phyloP scores from a whole-genome alignment of 2,888 invertebrate species.

The Timema cristinae region DNA sequence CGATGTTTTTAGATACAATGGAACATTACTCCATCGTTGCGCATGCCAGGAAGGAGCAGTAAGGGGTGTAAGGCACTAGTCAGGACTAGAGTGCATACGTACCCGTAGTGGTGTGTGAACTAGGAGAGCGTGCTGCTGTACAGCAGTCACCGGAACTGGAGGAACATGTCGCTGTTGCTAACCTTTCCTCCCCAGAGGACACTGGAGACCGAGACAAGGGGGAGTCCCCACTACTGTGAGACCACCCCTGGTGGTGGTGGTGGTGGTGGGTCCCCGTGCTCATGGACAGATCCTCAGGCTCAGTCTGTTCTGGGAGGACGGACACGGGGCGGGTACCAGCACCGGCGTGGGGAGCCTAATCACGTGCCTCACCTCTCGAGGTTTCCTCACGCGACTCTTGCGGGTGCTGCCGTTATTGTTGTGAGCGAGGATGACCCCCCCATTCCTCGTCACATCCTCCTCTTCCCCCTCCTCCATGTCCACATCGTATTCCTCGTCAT shows the following conservation, averaged over 20 bases:
- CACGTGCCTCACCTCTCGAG: conserved; percentile 47
- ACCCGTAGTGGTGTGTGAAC: conserved; percentile 14
- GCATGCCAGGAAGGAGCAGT: too few relatives aligned
- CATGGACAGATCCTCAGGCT: conserved; percentile 86
- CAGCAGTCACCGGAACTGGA: conserved; percentile 29
- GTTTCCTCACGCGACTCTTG: conserved; percentile 40
- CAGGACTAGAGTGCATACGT: not conserved
- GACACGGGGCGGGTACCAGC: conserved; percentile 43
- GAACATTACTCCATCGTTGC: too few relatives aligned
- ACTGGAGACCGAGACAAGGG: conserved; percentile 45
- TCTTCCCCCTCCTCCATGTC: conserved; percentile 32
- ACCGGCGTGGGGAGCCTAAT: conserved; percentile 48
- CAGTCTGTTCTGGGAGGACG: conserved; percentile 75
- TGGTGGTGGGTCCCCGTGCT: conserved; percentile 20
- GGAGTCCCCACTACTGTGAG: conserved; percentile 48
- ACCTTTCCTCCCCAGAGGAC: conserved; percentile 45
- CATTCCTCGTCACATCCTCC: conserved; percentile 17
- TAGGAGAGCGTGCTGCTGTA: not conserved
- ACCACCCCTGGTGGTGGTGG: conserved; percentile 38
- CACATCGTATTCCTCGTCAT: conserved; percentile 39
- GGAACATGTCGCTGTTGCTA: conserved; percentile 9
- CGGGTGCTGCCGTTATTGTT: conserved; percentile 30
- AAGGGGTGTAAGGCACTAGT: not conserved
- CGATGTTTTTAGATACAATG: too few relatives aligned
- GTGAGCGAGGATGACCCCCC: conserved; percentile 25